phyloP scores from a whole-genome alignment of 2,113 vertebrate genomes.

The Amazona vittata region DNA sequence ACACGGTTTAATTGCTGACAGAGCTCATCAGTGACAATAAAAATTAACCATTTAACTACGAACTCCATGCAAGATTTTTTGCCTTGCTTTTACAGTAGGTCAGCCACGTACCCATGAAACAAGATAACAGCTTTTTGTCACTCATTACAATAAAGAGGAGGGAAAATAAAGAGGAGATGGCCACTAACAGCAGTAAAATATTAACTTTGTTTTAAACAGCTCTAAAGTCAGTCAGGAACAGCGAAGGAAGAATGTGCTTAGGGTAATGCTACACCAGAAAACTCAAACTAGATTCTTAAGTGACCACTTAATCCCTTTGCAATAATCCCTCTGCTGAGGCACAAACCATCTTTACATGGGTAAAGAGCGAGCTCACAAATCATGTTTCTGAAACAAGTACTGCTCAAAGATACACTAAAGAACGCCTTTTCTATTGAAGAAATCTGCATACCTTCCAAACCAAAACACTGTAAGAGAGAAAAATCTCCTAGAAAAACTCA shows the following conservation, averaged over 20 bases:
- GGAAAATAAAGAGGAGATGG: background rate
- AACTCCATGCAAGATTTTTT: background rate
- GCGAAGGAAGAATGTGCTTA: background rate
- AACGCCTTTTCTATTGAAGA: background rate
- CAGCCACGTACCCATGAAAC: background rate
- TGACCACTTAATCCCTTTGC: background rate
- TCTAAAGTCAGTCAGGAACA: background rate
- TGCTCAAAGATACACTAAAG: background rate
- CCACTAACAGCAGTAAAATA: background rate
- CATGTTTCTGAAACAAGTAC: background rate
- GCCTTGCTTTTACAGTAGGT: conserved; percentile 1
- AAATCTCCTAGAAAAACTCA: background rate
- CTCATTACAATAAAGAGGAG: background rate
- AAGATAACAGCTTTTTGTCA: background rate
- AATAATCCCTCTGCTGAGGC: background rate
- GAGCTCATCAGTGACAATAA: background rate
- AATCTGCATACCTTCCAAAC: background rate
- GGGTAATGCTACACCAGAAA: background rate
- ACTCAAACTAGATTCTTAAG: background rate
- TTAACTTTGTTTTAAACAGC: background rate
- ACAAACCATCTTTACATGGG: background rate
- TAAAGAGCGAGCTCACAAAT: background rate
- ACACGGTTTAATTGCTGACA: conserved; percentile 25
- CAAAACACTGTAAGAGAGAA: accelerated
- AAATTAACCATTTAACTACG: background rate